phyloP scores from a whole-genome alignment of 2,113 vertebrate species.

The Eulemur rufifrons region DNA sequence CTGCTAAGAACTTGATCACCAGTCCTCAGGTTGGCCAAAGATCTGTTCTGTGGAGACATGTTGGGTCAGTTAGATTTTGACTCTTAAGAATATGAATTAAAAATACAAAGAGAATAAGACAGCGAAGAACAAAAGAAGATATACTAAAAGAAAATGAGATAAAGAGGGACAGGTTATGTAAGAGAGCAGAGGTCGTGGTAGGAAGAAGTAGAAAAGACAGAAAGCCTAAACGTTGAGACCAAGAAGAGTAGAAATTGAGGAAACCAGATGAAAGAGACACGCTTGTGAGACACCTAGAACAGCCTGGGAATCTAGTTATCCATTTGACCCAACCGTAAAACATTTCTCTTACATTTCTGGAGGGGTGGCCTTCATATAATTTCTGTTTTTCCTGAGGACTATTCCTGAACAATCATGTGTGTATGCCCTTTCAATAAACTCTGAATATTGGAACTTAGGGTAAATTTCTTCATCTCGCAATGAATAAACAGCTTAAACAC shows the following conservation, averaged over 20 bases:
- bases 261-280: background rate
- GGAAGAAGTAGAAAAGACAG: background rate
- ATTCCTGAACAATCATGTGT: background rate
- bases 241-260: background rate
- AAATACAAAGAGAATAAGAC: background rate
- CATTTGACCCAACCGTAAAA: background rate
- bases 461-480: background rate
- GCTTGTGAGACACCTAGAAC: fast-evolving
- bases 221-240: background rate
- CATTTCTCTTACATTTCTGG: background rate
- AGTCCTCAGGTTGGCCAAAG: background rate
- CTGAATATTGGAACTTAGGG: background rate
- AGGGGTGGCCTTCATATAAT: background rate
- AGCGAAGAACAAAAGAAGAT: background rate
- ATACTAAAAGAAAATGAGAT: background rate
- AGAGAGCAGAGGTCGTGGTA: background rate
- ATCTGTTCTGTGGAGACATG: background rate
- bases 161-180: background rate
- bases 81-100: background rate
- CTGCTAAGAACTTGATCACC: background rate
- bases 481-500: background rate
- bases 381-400: background rate
- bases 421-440: background rate
- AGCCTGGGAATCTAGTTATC: no score
- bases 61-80: background rate